These are phyloP conservation scores for Pogona vitticeps DNA, from an alignment of 2,113 vertebrate species.

Conservation along the genomic window DNA sequence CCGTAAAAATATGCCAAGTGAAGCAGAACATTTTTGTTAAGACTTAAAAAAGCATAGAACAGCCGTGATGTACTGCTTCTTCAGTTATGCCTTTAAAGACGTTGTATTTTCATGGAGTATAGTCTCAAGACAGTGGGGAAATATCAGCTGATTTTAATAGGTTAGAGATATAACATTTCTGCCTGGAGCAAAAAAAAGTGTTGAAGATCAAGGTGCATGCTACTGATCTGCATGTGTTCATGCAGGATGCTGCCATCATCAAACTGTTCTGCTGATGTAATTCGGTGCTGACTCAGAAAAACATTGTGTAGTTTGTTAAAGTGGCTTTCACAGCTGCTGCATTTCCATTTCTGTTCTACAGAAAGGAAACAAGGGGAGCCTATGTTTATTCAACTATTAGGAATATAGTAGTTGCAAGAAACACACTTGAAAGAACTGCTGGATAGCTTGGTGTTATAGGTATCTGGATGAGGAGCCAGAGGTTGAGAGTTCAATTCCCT, in stretches of 20 bases:
- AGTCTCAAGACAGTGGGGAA: background rate
- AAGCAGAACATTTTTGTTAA: conserved; percentile 52
- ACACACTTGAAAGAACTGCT: too few relatives aligned
- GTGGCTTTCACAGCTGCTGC: background rate
- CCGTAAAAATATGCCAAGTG: background rate
- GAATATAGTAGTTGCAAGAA: background rate
- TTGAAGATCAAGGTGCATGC: background rate
- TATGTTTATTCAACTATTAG: background rate
- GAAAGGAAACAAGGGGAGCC: background rate
- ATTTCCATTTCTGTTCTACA: background rate
- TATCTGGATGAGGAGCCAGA: too few relatives aligned
- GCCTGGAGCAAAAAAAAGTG: background rate
- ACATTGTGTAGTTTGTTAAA: background rate
- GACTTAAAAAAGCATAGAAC: conserved; percentile 34
- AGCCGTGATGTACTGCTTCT: background rate
- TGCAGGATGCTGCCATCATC: background rate
- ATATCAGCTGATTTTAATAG: background rate
- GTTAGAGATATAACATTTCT: background rate
- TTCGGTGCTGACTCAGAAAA: background rate
- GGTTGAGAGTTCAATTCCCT: too few relatives aligned
- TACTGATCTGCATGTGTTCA: background rate
- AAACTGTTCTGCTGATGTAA: background rate
- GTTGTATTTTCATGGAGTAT: background rate
- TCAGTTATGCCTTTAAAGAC: background rate
- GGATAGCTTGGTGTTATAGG: too few relatives aligned